Base-by-base conservation (phyloP, 2,797 vertebrate species). In the Meda fulgida region DNA sequence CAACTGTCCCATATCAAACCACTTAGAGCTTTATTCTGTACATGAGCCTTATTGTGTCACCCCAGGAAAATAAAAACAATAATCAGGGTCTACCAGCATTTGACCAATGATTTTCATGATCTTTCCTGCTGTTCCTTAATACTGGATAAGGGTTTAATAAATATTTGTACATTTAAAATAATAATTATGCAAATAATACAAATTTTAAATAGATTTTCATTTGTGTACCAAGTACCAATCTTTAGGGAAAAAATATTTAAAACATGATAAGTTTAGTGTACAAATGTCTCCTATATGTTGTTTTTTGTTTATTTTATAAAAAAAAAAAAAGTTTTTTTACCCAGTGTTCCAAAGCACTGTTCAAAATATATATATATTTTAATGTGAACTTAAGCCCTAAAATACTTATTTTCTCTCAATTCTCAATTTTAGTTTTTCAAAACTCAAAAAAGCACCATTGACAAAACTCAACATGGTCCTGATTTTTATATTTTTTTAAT, bases 1-100 rank as follows among this genome's bases (percentile, higher is more conserved):
- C 46, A 72, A 43, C 69, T 18, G 38, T 60, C 70, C n/a, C 36
- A 23, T 40, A 70, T 81, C 76, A 48, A 58, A 78, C 70, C 10
- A 4, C 43, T 40, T 16, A 81, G 63, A 60, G 51, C n/a, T 55
- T 70, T 70, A 55, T 13, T 43, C 11, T 43, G 43, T 51, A 38
- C 65, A 51, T 29, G 58, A 53, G 3, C 8, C 46, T 55, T 81
- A 23, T n/a, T 81, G 36, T 60, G 26, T 73, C 19, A 46, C 13
- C 40, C 38, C 58, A 18, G 55, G 8, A 36, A 73, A 60, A 72
- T 60, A 26, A 38, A 58, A n/a, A n/a, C 9, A 46, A 13, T 38
- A 13, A 10, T 31, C 9, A 46, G 11, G 60, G 29, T 14, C 11
- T 11, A 4, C 21, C n/a, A 58, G 1, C 9, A 3, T 40, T 72